phyloP scores from a whole-genome alignment of 1,140 invertebrate species.

The Leptestheria dahalacensis region DNA sequence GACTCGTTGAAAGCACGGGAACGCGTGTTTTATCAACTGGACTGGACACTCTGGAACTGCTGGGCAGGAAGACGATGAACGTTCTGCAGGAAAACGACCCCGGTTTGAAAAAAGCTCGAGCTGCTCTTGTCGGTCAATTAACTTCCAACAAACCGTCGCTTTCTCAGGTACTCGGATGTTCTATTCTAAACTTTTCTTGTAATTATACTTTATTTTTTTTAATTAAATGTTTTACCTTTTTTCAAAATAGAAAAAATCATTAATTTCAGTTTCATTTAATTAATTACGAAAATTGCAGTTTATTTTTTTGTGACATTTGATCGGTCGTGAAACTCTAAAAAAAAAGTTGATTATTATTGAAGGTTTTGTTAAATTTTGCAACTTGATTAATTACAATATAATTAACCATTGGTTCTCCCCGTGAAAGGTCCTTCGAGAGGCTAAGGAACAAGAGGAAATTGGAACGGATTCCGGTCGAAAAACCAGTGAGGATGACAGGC shows the following conservation, averaged over 20 bases:
- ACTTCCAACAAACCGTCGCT: neutral
- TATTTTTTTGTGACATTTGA: no score
- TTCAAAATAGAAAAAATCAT: no score
- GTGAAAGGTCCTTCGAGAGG: conserved; percentile 56
- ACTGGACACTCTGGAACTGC: conserved; percentile 72
- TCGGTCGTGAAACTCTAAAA: no score
- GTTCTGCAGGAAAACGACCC: conserved; percentile 81
- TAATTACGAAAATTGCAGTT: no score
- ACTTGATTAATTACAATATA: no score
- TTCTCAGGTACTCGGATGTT: conserved; percentile 5
- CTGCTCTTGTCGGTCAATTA: conserved; percentile 35
- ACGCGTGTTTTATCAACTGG: conserved; percentile 64
- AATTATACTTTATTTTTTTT: no score
- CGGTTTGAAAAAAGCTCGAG: conserved; percentile 62
- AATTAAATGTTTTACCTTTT: no score
- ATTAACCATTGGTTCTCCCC: conserved; percentile 3
- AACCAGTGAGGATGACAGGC: conserved; percentile 30
- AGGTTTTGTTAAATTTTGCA: no score
- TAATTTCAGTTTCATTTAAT: no score
- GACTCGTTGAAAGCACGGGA: conserved; percentile 51
- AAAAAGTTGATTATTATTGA: no score
- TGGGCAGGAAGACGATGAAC: conserved; percentile 87
- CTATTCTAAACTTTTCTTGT: no score
- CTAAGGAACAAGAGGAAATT: conserved; percentile 59
- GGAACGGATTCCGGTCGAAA: conserved; percentile 34